Percentiles rank a stretch among this genome's conserved stretches.
phyloP scores from a whole-genome alignment of 2,113 vertebrate species.

The Pomatorhinus ruficollis region DNA sequence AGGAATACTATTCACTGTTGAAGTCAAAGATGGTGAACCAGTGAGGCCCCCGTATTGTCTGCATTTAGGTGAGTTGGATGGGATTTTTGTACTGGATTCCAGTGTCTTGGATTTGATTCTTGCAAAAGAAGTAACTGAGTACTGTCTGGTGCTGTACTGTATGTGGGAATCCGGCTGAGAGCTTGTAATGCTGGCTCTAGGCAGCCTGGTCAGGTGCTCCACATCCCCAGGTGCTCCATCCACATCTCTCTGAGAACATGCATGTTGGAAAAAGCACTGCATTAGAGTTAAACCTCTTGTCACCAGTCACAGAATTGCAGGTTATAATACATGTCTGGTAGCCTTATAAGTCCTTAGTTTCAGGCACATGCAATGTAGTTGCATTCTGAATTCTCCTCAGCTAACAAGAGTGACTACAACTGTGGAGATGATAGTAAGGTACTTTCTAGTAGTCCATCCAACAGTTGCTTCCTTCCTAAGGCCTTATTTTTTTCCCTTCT shows the following conservation, averaged over 20 bases:
- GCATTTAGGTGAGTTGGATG: neutral
- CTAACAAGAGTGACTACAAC: neutral
- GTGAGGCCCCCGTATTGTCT: neutral
- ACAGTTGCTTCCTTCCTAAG: neutral
- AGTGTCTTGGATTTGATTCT: neutral
- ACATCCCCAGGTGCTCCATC: neutral
- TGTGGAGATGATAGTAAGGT: neutral
- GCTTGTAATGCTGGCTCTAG: neutral
- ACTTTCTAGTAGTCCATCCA: neutral
- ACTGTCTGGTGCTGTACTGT: neutral
- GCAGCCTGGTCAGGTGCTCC: neutral
- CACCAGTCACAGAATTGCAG: neutral
- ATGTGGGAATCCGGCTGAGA: neutral
- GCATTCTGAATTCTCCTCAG: neutral
- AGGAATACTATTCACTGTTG: neutral
- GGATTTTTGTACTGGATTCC: neutral
- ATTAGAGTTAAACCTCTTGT: neutral
- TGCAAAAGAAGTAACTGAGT: neutral
- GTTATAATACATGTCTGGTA: neutral
- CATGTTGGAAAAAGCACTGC: neutral
- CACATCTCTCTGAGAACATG: rapidly evolving
- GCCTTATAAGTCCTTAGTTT: neutral
- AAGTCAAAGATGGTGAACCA: neutral
- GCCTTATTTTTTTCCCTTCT: neutral
- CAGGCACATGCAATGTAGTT: neutral